phyloP scores from a whole-genome alignment of 2,797 vertebrate genomes.

The Pseudocheirus occidentalis region DNA sequence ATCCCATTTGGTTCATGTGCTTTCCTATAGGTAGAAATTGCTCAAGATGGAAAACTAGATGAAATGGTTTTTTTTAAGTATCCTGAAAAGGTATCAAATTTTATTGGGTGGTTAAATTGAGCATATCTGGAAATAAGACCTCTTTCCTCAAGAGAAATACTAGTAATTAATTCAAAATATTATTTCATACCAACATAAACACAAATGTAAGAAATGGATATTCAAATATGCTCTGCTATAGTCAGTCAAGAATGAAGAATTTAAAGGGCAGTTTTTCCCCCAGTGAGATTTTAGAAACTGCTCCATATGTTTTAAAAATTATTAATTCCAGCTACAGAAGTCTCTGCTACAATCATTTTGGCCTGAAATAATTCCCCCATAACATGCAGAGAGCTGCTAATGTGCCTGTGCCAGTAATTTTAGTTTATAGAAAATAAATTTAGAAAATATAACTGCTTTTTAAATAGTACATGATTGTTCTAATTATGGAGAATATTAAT shows the following conservation, averaged over 20 bases:
- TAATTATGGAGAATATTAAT: constrained; percentile 49
- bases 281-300: constrained; percentile 40
- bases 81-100: constrained; percentile 46
- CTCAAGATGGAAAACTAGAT: constrained; percentile 8
- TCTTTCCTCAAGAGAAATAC: constrained; percentile 48
- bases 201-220: constrained; percentile 30
- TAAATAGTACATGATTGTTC: constrained; percentile 37
- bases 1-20: background rate
- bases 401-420: constrained; percentile 37
- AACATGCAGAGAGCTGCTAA: background rate
- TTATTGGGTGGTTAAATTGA: constrained; percentile 35
- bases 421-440: constrained; percentile 35
- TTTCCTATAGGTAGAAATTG: background rate
- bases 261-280: constrained; percentile 50
- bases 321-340: constrained; percentile 32
- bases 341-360: constrained; percentile 27
- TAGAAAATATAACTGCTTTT: constrained; percentile 31
- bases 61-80: background rate
- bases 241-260: constrained; percentile 45
- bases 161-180: constrained; percentile 58
- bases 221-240: constrained; percentile 47
- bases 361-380: constrained; percentile 30
- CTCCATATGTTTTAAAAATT: constrained; percentile 53
- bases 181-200: constrained; percentile 45
- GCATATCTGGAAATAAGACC: constrained; percentile 52